Conservation (phyloP, 2,113 vertebrate species). For the Petromus typicus region DNA sequence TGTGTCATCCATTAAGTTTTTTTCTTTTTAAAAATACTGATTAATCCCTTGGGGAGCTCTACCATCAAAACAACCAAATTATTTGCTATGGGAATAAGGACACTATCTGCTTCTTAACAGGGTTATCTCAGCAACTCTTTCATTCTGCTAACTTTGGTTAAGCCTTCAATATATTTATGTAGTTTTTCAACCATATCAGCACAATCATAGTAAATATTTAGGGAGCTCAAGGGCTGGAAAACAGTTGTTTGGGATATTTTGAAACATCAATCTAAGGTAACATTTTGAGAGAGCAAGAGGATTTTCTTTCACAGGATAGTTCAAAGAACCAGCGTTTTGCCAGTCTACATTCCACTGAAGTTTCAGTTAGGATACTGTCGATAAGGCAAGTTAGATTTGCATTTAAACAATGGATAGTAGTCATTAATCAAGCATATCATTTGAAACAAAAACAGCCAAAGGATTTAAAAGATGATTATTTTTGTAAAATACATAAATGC, state of each 20-base stretch:
- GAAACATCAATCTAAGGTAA: conserved; percentile 52
- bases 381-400: conserved; percentile 49
- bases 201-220: background rate
- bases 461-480: conserved; percentile 39
- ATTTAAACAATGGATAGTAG: conserved; percentile 54
- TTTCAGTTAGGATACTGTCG: conserved; percentile 52
- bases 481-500: conserved; percentile 59
- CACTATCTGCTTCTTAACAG: background rate
- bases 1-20: background rate
- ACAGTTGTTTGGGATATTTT: conserved; percentile 47
- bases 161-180: background rate
- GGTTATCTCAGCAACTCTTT: background rate
- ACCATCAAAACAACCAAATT: background rate
- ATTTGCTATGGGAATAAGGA: background rate
- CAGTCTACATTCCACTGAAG: conserved; percentile 22
- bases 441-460: conserved; percentile 5
- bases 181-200: background rate
- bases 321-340: conserved; percentile 45
- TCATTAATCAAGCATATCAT: conserved; percentile 27
- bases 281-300: conserved; percentile 31
- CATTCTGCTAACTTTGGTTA: background rate
- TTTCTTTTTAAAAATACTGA: background rate
- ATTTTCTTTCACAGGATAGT: conserved; percentile 42
- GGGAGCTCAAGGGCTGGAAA: background rate
- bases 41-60: background rate